Percentiles rank a stretch among this genome's conserved stretches.
Evolutionary conservation across 2,113 vertebrate species (phyloP).

Genomic region (Cyanocitta stelleri): DNA sequence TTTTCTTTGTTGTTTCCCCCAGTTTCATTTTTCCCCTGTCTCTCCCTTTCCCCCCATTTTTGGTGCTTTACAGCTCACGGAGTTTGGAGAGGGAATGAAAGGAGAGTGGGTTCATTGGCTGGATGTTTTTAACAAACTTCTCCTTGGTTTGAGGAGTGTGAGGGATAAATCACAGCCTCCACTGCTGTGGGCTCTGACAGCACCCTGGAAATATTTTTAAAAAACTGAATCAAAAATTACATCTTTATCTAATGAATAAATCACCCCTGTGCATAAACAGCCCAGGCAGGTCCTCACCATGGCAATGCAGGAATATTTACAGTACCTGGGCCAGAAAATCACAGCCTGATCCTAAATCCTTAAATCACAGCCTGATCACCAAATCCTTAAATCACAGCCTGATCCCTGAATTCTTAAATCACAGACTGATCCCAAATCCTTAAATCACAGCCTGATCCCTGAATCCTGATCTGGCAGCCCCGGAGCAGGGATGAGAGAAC

Average conservation of each 20-base stretch:
- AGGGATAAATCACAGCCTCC: conserved; percentile 24
- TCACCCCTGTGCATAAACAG: not conserved
- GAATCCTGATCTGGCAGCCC: not conserved
- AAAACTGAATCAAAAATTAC: conserved; percentile 3
- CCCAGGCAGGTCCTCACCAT: not conserved
- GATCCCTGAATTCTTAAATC: not conserved
- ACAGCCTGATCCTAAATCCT: not conserved
- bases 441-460: not conserved
- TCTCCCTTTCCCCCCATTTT: not conserved
- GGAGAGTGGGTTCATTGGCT: not conserved
- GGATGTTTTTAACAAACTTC: not conserved
- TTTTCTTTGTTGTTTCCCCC: not conserved
- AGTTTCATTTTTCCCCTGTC: not conserved
- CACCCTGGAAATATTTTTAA: not conserved
- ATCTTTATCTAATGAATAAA: conserved; percentile 23
- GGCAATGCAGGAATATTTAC: not conserved
- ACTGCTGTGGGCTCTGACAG: not conserved
- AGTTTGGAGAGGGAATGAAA: not conserved
- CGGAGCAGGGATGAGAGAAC: not conserved
- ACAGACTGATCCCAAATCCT: not conserved
- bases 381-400: not conserved
- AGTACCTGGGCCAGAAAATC: not conserved
- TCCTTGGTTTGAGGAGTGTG: not conserved
- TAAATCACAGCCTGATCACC: not conserved
- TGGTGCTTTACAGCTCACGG: not conserved